Percentiles rank a stretch among this genome's conserved stretches.
phyloP scores from a whole-genome alignment of 2,113 vertebrate species.

The Atherinomorus stipes region DNA sequence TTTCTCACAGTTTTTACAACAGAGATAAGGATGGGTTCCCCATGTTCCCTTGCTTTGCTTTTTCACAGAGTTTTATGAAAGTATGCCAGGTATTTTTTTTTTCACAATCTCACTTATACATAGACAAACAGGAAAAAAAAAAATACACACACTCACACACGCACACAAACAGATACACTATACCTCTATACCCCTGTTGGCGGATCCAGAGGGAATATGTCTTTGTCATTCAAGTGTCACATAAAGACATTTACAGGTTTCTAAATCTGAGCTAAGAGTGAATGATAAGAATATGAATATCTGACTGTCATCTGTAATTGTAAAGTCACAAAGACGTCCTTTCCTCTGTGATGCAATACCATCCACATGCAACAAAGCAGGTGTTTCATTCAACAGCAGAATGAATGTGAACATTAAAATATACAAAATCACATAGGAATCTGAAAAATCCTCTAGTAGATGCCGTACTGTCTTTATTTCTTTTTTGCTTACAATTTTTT shows the following conservation, averaged over 20 bases:
- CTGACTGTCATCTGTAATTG: slow-evolving; percentile 8
- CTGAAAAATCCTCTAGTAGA: too few species aligned
- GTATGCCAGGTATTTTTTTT: slow-evolving; percentile 9
- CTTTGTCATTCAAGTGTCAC: slow-evolving; percentile 31
- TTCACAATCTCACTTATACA: neutral
- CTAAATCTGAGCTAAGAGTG: slow-evolving; percentile 27
- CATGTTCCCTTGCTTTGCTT: neutral
- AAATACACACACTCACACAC: neutral
- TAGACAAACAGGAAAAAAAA: neutral
- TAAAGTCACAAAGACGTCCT: neutral
- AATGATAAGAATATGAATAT: slow-evolving; percentile 27
- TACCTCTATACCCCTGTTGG: neutral
- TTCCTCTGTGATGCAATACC: neutral
- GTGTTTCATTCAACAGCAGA: slow-evolving; percentile 4
- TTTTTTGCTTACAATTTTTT: neutral
- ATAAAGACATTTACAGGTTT: slow-evolving; percentile 32
- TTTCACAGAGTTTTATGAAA: slow-evolving; percentile 14
- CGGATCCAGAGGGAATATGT: slow-evolving; percentile 4
- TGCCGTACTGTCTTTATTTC: neutral
- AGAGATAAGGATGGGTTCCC: slow-evolving; percentile 13
- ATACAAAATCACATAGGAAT: neutral
- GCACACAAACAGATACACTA: too few species aligned
- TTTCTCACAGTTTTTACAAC: slow-evolving; percentile 6
- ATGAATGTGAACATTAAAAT: neutral
- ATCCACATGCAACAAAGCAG: neutral